Base-by-base conservation (phyloP, 2,888 invertebrate genomes). In the Chirona hameri region DNA sequence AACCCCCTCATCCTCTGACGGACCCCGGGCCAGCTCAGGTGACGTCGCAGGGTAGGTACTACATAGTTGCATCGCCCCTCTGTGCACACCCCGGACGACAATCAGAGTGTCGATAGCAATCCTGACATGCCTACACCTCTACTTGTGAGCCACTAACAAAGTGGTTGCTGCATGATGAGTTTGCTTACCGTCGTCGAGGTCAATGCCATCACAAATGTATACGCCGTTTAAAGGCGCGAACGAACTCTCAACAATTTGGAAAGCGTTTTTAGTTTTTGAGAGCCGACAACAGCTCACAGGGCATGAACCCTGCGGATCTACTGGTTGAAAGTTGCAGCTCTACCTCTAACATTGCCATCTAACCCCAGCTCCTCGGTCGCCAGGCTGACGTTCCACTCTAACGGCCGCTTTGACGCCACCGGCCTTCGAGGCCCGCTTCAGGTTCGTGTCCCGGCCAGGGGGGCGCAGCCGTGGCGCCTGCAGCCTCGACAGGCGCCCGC, bases 341-440 rank as follows among this genome's bases (percentile, higher is more conserved):
- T 12, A 27, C 65, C 10, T 1, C 72, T 15, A 27, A n/a, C n/a
- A 24, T 55, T 14, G 55, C 39, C 39, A 39, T 39, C 60, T 60
- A 24, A 60, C 60, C 7, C 60, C 24, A 4, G 60, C 7, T 9
- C 69, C 27, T 5, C 27, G 27, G 27, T 12, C 69, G 15, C 2
- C 72, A 72, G 72, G 31, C 14, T 72, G 18, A 72, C 72, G 29
- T 72, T 72, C 72, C 72, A 72, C 72, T 72, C 72, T 3, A 72
- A 72, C 31, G 31, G 31, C 18, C 72, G 10, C 31, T 72, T 72
- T 29, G 72, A 72, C 14, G 72, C 72, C 31, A 18, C 31, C 18
- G 72, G 72, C 31, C 31, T 72, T 72, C 72, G 18, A 72, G 72
- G 72, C 72, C 27, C 14, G n/a, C 14, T 72, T 15, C 72, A 29